Base-by-base conservation (phyloP, 2,113 vertebrate genomes). In the Periophthalmodon schlosseri region DNA sequence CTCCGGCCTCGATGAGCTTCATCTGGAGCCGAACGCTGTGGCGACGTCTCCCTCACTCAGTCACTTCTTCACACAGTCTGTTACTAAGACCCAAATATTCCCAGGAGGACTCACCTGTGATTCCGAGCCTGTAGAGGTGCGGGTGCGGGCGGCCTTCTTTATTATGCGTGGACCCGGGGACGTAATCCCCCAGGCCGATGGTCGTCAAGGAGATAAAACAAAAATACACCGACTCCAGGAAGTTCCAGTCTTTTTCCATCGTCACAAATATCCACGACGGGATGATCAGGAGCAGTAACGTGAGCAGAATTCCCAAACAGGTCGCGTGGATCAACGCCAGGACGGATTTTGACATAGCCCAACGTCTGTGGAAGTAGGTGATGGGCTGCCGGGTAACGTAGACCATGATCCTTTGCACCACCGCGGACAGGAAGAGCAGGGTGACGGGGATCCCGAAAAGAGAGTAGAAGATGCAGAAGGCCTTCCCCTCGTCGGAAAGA, bases 201-300 rank as follows among this genome's bases (percentile, higher is more conserved):
- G 98, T 99, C 69, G 96, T 98, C 79, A 99, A 92, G 14, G 97
- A 99, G 90, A 99, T 98, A 84, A 99, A 98, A 79, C 98, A 99
- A 75, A 99, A 99, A 82, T 99, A 99, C 79, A 99, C 94, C 1
- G 97, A 96, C 69, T 99, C 97, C 67, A 99, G 91, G 81, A 96
- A 99, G 93, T 96, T 97, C 98, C 98, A 99, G 74, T 97, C 92
- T 2, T 93, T 90, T 83, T 99, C 98, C 85, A 97, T 56, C 33
- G 73, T 71, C 2, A 94, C 89, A 87, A 99, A 98, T 74, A 96
- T 90, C 11, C 94, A 94, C 0, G 98, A 96, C 0, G 98, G 98
- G 78, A 99, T 94, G 79, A 99, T 78, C 78, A 99, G 94, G 89
- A 99, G 92, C 69, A 91, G 90, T 0, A 95, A 87, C 52, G 92